These are phyloP conservation scores for Apis laboriosa DNA, from an alignment of 1,140 invertebrate species.

Conservation along the genomic window DNA sequence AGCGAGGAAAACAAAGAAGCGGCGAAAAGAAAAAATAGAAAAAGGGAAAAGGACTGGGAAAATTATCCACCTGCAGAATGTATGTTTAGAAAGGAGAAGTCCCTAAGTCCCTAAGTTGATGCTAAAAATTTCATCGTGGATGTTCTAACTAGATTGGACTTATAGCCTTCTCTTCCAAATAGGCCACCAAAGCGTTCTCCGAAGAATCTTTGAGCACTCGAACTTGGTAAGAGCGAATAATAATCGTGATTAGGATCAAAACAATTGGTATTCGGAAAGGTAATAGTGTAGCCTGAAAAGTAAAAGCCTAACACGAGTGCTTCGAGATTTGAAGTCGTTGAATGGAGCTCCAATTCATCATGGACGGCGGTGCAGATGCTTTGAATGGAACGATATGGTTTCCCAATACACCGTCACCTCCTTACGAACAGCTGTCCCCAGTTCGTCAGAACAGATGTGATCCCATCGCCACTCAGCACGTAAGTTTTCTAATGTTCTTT, in stretches of 20 bases:
- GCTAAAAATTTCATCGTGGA: slow-evolving; percentile 6
- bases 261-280: background rate
- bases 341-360: slow-evolving; percentile 76
- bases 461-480: slow-evolving; percentile 68
- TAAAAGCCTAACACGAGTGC: slow-evolving; percentile 24
- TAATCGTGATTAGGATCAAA: slow-evolving; percentile 20
- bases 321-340: slow-evolving; percentile 38
- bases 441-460: slow-evolving; percentile 71
- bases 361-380: slow-evolving; percentile 73
- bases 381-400: slow-evolving; percentile 74
- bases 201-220: slow-evolving; percentile 28
- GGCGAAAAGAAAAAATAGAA: background rate
- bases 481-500: slow-evolving; percentile 58
- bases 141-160: slow-evolving; percentile 13
- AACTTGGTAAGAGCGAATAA: background rate
- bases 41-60: background rate
- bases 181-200: slow-evolving; percentile 34
- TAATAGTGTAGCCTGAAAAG: background rate
- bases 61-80: slow-evolving; percentile 21
- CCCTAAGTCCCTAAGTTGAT: slow-evolving; percentile 3
- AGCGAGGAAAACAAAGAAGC: background rate
- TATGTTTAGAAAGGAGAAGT: slow-evolving; percentile 5
- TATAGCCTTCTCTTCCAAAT: slow-evolving; percentile 27
- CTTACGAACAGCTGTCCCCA: slow-evolving; percentile 76
- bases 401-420: slow-evolving; percentile 69